phyloP scores from a whole-genome alignment of 1,140 invertebrate genomes.

The Pentalonia nigronervosa region DNA sequence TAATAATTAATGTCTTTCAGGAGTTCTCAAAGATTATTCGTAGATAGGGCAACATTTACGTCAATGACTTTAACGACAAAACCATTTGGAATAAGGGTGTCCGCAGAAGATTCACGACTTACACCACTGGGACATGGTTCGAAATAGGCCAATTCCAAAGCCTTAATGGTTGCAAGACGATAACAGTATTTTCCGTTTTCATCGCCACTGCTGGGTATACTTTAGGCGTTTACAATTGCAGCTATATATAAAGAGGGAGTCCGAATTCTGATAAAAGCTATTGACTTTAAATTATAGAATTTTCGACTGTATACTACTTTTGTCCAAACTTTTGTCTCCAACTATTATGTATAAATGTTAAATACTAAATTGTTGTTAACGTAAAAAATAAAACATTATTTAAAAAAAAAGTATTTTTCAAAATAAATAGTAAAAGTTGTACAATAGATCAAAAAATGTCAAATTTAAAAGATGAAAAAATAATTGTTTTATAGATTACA shows the following conservation, averaged over 20 bases:
- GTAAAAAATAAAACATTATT: not conserved
- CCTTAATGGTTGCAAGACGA: conserved; percentile 45
- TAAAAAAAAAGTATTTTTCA: not conserved
- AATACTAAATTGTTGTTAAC: not conserved
- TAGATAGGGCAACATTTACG: not conserved
- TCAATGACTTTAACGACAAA: conserved; percentile 16
- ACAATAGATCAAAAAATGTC: no score
- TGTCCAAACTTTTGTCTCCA: no score
- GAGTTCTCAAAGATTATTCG: not conserved
- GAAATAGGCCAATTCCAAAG: conserved; percentile 35
- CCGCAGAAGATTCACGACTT: conserved; percentile 24
- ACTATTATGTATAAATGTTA: not conserved
- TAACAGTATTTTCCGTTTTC: conserved; percentile 53
- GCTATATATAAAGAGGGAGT: not conserved
- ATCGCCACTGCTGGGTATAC: conserved; percentile 20
- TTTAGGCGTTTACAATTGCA: not conserved
- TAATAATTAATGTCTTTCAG: conserved; percentile 16
- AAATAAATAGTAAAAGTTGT: not conserved
- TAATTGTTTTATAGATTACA: no score
- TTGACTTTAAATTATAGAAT: not conserved
- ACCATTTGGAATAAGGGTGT: conserved; percentile 40
- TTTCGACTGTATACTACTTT: not conserved
- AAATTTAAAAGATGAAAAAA: no score
- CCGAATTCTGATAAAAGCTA: conserved; percentile 21
- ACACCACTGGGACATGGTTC: not conserved